A percentile compares a stretch with the other conserved stretches of the same genome.
phyloP scores from a whole-genome alignment of 2,888 invertebrate genomes.

The Tetragonisca angustula region DNA sequence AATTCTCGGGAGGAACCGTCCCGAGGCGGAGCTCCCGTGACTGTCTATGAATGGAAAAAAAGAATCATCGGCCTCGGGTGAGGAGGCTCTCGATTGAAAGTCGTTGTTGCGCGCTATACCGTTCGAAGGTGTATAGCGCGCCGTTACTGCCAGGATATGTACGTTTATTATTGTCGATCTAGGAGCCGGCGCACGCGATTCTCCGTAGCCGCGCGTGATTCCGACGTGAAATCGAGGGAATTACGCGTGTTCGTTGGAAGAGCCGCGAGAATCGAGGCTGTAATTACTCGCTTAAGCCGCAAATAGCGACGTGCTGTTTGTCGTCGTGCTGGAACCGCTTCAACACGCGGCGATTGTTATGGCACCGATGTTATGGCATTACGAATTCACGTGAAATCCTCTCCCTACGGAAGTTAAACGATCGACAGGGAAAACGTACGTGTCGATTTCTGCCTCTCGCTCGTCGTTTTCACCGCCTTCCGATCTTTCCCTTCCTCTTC shows the following conservation, averaged over 20 bases:
- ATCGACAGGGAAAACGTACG: neutral
- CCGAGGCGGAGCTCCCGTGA: constrained; percentile 23
- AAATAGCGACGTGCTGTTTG: constrained; percentile 17
- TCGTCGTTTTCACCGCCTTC: constrained; percentile 26
- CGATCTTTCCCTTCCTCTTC: neutral
- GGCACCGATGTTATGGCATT: too few species aligned
- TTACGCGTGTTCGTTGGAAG: constrained; percentile 22
- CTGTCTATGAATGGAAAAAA: constrained; percentile 35
- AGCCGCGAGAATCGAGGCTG: neutral
- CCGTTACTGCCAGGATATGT: constrained; percentile 7
- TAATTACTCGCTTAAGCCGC: constrained; percentile 31
- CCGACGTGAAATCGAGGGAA: constrained; percentile 1
- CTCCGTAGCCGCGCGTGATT: neutral
- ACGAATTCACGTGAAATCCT: neutral
- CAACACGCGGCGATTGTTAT: neutral
- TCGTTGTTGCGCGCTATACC: constrained; percentile 37
- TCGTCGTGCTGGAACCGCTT: neutral
- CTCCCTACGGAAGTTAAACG: neutral
- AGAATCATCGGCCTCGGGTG: constrained; percentile 43
- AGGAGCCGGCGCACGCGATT: constrained; percentile 26
- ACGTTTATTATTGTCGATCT: too few species aligned
- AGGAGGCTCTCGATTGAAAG: constrained; percentile 50
- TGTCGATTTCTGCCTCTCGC: neutral
- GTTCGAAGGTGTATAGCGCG: constrained; percentile 1
- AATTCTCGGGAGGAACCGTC: constrained; percentile 24